Evolutionary conservation across 92 coral and sea anemone genomes (phyloP), one percentile per base, ranked within the genome.

Genomic region (Parazoanthus swiftii): DNA sequence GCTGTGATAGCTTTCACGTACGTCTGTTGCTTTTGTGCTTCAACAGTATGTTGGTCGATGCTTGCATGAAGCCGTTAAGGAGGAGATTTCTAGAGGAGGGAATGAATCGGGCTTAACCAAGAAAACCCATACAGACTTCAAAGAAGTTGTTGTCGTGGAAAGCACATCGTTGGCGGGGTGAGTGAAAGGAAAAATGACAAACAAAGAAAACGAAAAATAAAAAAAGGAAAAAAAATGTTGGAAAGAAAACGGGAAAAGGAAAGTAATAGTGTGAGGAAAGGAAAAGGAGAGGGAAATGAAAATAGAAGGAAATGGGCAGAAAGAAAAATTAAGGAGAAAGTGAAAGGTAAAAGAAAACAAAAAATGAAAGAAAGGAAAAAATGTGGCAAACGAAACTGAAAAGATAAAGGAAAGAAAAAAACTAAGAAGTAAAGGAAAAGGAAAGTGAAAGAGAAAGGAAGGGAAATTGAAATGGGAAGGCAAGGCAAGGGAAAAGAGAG

Each of bases 31-130:
- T 54, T 54, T 54, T 54, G 59, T 54, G 59, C 59, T 54, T 54
- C 18, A 54, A 54, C 65, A 94, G 98, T 94, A 86, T 85, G 79
- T 94, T 84, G 90, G 90, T 56, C 88, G 89, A 1, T 94, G 98
- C 70, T 89, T 94, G 26, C 89, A 87, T 63, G 89, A 91, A 87
- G 92, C 93, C 36, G 80, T 89, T 7, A 86, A 67, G 68, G 91
- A 56, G 21, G 93, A 90, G 43, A 78, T 56, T 16, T 16, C 80
- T 14, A 83, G 78, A 13, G 83, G 51, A 63, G 89, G 46, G 9
- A 92, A 89, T 59, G 67, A 66, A 50, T 23, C 79, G 33, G 89
- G 89, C 46, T 75, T 86, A 58, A 65, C 44, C 63, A 89, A 48
- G 86, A 80, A 90, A 63, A 20, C 44, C 43, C 58, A 71, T 56